Percentiles rank a stretch among this genome's conserved stretches.
Evolutionary conservation across 2,888 invertebrate species (phyloP).

Genomic region (Ommatoiulus sabulosus): DNA sequence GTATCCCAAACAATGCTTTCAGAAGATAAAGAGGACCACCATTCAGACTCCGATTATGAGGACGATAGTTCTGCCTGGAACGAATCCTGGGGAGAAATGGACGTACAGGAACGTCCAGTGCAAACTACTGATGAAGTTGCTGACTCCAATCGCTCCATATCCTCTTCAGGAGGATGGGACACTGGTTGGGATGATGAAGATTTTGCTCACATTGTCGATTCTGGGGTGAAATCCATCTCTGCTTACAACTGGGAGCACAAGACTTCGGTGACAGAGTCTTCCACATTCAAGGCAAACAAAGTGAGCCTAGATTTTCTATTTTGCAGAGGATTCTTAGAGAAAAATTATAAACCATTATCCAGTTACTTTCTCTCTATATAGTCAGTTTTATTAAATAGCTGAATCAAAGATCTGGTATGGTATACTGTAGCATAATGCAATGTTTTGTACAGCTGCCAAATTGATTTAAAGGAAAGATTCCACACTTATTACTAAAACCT

Average conservation of each 20-base stretch:
- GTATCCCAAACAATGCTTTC: slow-evolving; percentile 69
- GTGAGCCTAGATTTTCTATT: background rate
- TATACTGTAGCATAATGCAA: too few species aligned
- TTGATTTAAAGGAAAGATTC: too few species aligned
- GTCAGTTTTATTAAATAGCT: too few species aligned
- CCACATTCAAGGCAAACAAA: background rate
- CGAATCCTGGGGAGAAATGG: slow-evolving; percentile 92
- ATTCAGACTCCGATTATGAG: slow-evolving; percentile 87
- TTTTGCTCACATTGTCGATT: background rate
- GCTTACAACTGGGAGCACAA: slow-evolving; percentile 14
- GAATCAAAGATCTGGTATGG: too few species aligned
- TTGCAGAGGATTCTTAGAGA: too few species aligned
- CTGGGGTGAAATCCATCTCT: background rate
- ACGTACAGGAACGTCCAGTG: slow-evolving; percentile 71
- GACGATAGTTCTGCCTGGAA: slow-evolving; percentile 78
- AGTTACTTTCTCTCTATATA: too few species aligned
- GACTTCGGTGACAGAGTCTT: background rate
- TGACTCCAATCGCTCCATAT: background rate
- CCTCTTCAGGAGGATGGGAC: slow-evolving; percentile 45
- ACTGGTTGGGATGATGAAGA: slow-evolving; percentile 56
- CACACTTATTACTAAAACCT: too few species aligned
- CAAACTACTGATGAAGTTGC: background rate
- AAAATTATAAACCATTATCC: too few species aligned
- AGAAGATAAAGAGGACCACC: slow-evolving; percentile 73
- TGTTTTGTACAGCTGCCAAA: too few species aligned